Evolutionary conservation across 2,888 invertebrate species (phyloP), one percentile per base, ranked within the genome.

Genomic region (Himalopsyche tibetana): DNA sequence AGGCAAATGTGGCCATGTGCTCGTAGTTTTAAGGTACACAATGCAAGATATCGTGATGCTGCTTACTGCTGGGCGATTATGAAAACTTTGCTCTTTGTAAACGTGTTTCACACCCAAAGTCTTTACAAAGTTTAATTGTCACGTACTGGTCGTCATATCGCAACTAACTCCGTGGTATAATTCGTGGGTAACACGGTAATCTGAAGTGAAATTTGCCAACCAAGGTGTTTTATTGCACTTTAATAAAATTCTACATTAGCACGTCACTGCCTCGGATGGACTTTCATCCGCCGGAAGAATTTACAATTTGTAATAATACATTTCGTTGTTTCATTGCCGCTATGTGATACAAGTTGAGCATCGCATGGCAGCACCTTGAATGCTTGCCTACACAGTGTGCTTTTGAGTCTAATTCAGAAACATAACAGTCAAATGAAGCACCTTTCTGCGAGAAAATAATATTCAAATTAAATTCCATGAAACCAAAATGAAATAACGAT

Each of bases 81-180:
- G 79, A 17, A 55, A 82, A 85, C 85, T 87, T 83, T 28, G 17
- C 82, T 79, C 74, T 69, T 55, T 51, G 82, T 51, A 82, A 83
- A 87, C 87, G 87, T 87, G 85, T 80, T 84, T 87, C 85, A 55
- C 80, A 80, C 82, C 74, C 83, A 28, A 83, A 85, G 87, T 86
- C 87, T 40, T 82, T 74, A 19, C 40, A 42, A 63, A 83, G 84
- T 83, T 86, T 83, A 81, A 81, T 81, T 83, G 69, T 86, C 88
- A 85, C 88, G 85, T 85, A 82, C 80, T 51, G 87, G 82, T 69
- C 86, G 82, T 88, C 85, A 85, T 87, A 87, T 85, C 84, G 55
- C 56, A 79, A 80, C 82, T 79, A 55, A 74, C 82, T 84, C 42
- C 69, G 51, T 11, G 74, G n/a, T 81, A 83, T 87, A 82, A 87